These are phyloP conservation scores for Archips xylosteana DNA, from an alignment of 2,888 invertebrate species.

Conservation along the genomic window DNA sequence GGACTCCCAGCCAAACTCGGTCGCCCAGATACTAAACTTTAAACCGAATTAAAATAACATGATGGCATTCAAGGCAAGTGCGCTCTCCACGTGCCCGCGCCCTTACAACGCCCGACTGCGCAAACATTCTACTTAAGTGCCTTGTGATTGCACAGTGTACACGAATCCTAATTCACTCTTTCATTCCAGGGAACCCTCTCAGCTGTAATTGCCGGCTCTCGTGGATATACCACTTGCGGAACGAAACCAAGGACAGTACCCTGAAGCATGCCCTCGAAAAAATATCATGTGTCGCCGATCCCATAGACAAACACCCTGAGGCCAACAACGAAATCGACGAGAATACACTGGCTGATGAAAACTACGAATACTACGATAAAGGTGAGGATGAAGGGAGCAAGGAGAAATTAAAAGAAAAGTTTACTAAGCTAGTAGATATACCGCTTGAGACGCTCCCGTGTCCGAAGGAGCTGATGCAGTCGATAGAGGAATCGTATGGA, in stretches of 20 bases:
- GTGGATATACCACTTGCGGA: constrained; percentile 91
- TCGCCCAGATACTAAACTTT: background rate
- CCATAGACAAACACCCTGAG: constrained; percentile 64
- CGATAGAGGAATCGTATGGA: constrained; percentile 76
- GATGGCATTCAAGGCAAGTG: constrained; percentile 10
- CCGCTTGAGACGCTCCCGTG: constrained; percentile 77
- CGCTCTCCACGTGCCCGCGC: constrained; percentile 1
- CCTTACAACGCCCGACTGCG: constrained; percentile 16
- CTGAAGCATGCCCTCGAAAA: constrained; percentile 89
- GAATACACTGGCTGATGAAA: constrained; percentile 68
- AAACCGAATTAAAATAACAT: background rate
- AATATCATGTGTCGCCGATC: constrained; percentile 88
- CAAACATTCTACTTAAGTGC: constrained; percentile 34
- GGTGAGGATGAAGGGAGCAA: constrained; percentile 67
- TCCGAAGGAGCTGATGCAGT: constrained; percentile 77
- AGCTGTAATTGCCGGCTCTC: constrained; percentile 93
- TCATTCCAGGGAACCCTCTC: constrained; percentile 91
- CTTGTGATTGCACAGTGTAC: constrained; percentile 37
- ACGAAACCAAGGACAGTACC: constrained; percentile 89
- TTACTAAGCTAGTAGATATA: constrained; percentile 72
- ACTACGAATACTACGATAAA: constrained; percentile 78
- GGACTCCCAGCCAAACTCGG: no score
- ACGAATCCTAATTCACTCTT: constrained; percentile 43
- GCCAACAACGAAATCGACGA: constrained; percentile 60
- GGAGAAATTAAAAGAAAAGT: constrained; percentile 61